A percentile compares a stretch with the other conserved stretches of the same genome.
phyloP scores from a whole-genome alignment of 2,113 vertebrate genomes.

The Montifringilla adamsi region DNA sequence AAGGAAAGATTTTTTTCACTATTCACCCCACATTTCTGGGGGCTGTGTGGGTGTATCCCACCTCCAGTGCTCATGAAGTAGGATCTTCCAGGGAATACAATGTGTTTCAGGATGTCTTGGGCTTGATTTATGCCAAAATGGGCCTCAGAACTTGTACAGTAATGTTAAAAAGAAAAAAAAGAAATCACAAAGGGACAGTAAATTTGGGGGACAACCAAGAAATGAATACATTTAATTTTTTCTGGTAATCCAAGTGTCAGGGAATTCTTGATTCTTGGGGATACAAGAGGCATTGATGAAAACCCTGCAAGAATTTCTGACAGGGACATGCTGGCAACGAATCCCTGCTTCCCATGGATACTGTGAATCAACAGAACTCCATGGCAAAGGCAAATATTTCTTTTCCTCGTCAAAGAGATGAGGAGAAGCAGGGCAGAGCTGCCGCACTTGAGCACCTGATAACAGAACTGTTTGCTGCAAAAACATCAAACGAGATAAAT shows the following conservation, averaged over 20 bases:
- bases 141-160: background rate
- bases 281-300: background rate
- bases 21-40: background rate
- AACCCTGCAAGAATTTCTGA: background rate
- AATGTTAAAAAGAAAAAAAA: background rate
- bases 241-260: background rate
- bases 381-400: background rate
- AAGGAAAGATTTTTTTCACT: background rate
- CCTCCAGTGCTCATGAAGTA: background rate
- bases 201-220: background rate
- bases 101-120: fast-evolving
- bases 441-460: background rate
- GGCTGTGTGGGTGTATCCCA: background rate
- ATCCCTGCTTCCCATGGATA: background rate
- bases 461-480: background rate
- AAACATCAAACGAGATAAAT: background rate
- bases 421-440: background rate
- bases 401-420: background rate
- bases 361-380: background rate
- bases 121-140: background rate
- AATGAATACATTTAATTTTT: background rate
- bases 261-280: fast-evolving
- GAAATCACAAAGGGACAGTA: background rate
- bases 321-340: background rate
- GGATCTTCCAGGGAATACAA: background rate